Evolutionary conservation across 2,113 vertebrate genomes (phyloP), one percentile per base, ranked within the genome.

Genomic region (Hemichromis elongatus): DNA sequence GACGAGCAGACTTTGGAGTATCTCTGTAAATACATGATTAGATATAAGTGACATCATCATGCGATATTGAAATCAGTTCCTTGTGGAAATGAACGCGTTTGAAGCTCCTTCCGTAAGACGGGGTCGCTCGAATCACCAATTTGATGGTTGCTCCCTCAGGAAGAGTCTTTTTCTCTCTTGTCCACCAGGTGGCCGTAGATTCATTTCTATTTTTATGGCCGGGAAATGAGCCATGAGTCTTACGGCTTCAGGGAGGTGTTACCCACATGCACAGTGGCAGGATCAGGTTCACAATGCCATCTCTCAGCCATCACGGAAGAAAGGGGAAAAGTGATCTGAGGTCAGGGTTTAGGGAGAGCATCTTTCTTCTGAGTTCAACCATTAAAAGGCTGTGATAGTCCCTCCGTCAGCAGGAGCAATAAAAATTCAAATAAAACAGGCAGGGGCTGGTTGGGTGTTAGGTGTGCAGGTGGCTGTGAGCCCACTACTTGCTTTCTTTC

Each of bases 31-130:
- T 95, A 95, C 86, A 86, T 92, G 93, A 94, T 89, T 93, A 88
- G 88, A 94, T 95, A 93, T 93, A 94, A 93, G 92, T 96, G 92
- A 94, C 95, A 94, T 95, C 94, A 95, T 95, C 95, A 96, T 96
- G 96, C 96, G 91, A 93, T 95, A 95, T 66, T 94, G 89, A 94
- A 95, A 93, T 94, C 92, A 90, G 91, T 92, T 92, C 81, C 81
- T 85, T 79, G 5, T 89, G 87, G 75, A 90, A 90, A 93, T 87
- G 68, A 85, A 88, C 21, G 61, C 4, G 37, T 54, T 82, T 55
- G 40, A 81, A 61, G 47, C 53, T 83, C 73, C 63, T 33, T 54
- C 82, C 26, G 79, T 54, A 40, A 83, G 47, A 83, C 9, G 1
- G 19, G 40, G 80, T 66, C 18, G 6, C 56, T 30, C 21, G 5